phyloP scores from a whole-genome alignment of 1,140 invertebrate genomes.

The Drosophila simulans region DNA sequence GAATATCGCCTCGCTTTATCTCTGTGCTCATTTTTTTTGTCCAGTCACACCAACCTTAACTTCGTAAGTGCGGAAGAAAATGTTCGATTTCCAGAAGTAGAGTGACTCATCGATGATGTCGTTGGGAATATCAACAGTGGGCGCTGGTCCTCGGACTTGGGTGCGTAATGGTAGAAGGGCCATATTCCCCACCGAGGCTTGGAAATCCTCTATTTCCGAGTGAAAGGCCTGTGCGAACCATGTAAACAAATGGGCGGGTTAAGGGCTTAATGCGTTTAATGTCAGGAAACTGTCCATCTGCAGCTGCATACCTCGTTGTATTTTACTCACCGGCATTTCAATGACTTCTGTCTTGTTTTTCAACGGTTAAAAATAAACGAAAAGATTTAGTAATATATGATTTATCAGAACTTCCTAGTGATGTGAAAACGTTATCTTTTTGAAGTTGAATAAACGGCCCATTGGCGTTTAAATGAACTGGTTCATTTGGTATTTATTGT shows the following conservation, averaged over 20 bases:
- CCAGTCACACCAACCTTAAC: conserved; percentile 91
- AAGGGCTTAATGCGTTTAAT: too few relatives aligned
- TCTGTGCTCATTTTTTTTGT: neutral
- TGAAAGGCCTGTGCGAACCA: conserved; percentile 92
- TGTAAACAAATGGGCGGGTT: conserved; percentile 33
- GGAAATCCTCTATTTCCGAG: conserved; percentile 92
- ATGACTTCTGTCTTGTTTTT: neutral
- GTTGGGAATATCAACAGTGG: conserved; percentile 88
- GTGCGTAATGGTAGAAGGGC: conserved; percentile 96
- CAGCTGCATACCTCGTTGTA: neutral
- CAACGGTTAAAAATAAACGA: neutral
- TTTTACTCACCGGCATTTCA: conserved; percentile 28
- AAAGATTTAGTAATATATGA: neutral
- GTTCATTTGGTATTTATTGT: neutral
- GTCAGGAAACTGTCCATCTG: too few relatives aligned
- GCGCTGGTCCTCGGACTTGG: conserved; percentile 94
- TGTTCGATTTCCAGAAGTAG: conserved; percentile 99
- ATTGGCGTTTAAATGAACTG: neutral
- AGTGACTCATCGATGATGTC: conserved; percentile 99
- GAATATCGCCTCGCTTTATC: neutral
- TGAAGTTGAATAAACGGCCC: conserved; percentile 15
- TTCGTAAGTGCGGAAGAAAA: conserved; percentile 99
- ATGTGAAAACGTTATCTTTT: conserved; percentile 23
- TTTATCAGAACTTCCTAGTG: conserved; percentile 31
- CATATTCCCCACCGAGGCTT: conserved; percentile 94